phyloP scores from a whole-genome alignment of 2,797 vertebrate genomes.

The Gymnothorax reevesii region DNA sequence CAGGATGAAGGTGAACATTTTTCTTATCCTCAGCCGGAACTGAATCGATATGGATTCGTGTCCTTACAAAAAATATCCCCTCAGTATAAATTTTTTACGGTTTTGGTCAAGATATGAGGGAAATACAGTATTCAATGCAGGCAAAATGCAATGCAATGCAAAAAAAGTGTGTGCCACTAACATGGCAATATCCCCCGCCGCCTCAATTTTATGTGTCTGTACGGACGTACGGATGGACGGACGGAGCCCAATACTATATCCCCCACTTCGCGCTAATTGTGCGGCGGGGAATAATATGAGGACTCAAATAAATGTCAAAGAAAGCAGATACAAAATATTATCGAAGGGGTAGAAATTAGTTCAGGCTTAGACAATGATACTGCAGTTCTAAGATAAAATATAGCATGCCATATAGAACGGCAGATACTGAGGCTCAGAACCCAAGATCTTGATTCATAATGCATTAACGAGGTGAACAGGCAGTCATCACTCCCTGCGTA shows the following conservation, averaged over 20 bases:
- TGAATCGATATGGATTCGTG: background rate
- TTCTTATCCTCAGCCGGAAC: background rate
- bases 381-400: background rate
- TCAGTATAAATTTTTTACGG: background rate
- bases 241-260: no score
- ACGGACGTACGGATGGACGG: no score
- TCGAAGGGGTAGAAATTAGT: background rate
- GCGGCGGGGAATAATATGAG: no score
- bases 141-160: no score
- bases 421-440: background rate
- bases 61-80: background rate
- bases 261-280: no score
- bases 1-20: background rate
- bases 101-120: background rate
- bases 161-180: no score
- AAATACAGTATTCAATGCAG: background rate
- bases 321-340: background rate
- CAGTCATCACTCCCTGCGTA: no score
- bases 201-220: no score
- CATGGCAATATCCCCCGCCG: no score
- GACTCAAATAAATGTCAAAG: background rate
- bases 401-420: background rate
- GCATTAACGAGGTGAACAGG: background rate
- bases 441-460: background rate
- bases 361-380: background rate